Conservation (phyloP, 2,797 vertebrate genomes). For the Coregonus suidteri region DNA sequence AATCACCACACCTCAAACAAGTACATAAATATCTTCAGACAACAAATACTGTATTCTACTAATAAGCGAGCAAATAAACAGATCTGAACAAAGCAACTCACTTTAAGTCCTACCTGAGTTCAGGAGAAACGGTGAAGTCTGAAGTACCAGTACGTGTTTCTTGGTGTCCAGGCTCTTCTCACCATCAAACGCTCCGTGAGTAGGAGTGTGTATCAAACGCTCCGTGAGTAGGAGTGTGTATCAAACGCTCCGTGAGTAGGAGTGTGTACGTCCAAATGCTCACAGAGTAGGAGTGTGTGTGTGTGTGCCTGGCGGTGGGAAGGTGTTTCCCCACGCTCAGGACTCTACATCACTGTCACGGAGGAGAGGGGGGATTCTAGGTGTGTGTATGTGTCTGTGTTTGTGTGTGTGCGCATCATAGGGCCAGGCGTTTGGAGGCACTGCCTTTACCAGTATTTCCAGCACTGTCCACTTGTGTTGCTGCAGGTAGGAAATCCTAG, state of each 20-base stretch:
- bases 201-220: constrained; percentile 31
- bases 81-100: neutral
- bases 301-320: constrained; percentile 68
- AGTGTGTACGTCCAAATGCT: constrained; percentile 8
- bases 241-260: constrained; percentile 33
- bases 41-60: neutral
- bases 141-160: constrained; percentile 2
- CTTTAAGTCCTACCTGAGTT: constrained; percentile 58
- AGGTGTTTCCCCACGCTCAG: constrained; percentile 78
- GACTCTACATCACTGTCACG: constrained; percentile 72
- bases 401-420: neutral
- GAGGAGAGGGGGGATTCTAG: constrained; percentile 52
- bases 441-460: no score
- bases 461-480: no score
- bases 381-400: neutral
- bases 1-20: neutral
- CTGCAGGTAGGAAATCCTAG: no score
- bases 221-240: constrained; percentile 23
- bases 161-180: constrained; percentile 41
- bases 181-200: constrained; percentile 37
- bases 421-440: no score
- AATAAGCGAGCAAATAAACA: neutral
- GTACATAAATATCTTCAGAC: neutral
- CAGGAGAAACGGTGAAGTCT: constrained; percentile 45
- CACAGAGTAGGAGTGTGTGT: constrained; percentile 29